Conservation (phyloP, 2,888 invertebrate species). For the Gymnosoma rotundatum region DNA sequence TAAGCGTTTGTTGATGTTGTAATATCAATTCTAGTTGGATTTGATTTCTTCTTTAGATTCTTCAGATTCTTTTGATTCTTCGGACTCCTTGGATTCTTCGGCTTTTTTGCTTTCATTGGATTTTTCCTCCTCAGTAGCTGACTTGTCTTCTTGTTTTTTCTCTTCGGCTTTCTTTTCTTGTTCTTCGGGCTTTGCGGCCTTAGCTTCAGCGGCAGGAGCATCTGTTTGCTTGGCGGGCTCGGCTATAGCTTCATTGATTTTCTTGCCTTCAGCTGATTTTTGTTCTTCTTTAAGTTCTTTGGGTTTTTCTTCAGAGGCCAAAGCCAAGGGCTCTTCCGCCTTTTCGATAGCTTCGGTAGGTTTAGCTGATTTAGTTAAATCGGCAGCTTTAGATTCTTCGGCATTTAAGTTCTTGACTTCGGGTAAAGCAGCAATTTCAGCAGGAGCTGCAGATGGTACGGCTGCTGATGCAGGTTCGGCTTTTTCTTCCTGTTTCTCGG, state of each 20-base stretch:
- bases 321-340: constrained; percentile 61
- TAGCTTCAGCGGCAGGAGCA: constrained; percentile 75
- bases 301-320: constrained; percentile 77
- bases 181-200: constrained; percentile 79
- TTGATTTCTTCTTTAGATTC: constrained; percentile 78
- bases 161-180: constrained; percentile 56
- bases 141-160: constrained; percentile 58
- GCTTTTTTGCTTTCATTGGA: constrained; percentile 71
- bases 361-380: constrained; percentile 54
- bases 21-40: constrained; percentile 71
- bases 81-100: constrained; percentile 74
- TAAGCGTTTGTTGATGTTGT: constrained; percentile 66
- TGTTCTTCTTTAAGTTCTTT: constrained; percentile 72
- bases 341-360: constrained; percentile 73
- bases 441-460: constrained; percentile 52
- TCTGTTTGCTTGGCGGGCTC: constrained; percentile 75
- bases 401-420: constrained; percentile 63
- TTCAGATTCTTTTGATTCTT: constrained; percentile 75
- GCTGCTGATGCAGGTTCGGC: constrained; percentile 39
- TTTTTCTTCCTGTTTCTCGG: constrained; percentile 69
- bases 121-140: constrained; percentile 62
- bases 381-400: constrained; percentile 69
- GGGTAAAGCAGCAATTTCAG: constrained; percentile 41
- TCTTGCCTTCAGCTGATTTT: constrained; percentile 77
- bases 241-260: constrained; percentile 80